Evolutionary conservation across 2,797 vertebrate species (phyloP).

Genomic region (Cygnus olor): DNA sequence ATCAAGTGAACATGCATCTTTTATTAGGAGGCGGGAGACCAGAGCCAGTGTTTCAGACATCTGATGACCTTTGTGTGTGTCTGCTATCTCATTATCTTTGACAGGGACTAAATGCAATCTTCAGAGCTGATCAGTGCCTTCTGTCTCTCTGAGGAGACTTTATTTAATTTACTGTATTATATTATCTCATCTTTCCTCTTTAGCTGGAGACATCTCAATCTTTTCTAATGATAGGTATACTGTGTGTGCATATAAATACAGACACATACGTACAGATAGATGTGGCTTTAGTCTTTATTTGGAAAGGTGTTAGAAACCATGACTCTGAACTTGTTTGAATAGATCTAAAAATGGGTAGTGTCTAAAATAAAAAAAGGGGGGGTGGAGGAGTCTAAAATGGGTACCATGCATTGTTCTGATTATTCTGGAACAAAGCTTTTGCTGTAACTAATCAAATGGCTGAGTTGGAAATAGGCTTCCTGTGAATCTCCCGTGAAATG

Average conservation of each 20-base stretch:
- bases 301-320: not conserved
- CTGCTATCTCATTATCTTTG: constrained; percentile 14
- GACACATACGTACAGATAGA: not conserved
- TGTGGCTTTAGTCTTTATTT: not conserved
- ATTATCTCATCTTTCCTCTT: not conserved
- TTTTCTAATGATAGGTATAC: not conserved
- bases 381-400: not conserved
- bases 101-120: not conserved
- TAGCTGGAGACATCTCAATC: not conserved
- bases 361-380: not conserved
- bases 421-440: not conserved
- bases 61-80: not conserved
- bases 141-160: not conserved
- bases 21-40: not conserved
- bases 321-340: not conserved
- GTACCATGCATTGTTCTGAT: not conserved
- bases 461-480: not conserved
- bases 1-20: not conserved
- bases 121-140: not conserved
- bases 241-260: not conserved
- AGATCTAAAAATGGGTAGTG: not conserved
- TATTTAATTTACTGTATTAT: constrained; percentile 12
- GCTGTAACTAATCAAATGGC: not conserved
- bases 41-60: not conserved
- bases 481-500: not conserved